Evolutionary conservation across 64 coral and sea anemone genomes (phyloP).

Genomic region (Stichodactyla helianthus): DNA sequence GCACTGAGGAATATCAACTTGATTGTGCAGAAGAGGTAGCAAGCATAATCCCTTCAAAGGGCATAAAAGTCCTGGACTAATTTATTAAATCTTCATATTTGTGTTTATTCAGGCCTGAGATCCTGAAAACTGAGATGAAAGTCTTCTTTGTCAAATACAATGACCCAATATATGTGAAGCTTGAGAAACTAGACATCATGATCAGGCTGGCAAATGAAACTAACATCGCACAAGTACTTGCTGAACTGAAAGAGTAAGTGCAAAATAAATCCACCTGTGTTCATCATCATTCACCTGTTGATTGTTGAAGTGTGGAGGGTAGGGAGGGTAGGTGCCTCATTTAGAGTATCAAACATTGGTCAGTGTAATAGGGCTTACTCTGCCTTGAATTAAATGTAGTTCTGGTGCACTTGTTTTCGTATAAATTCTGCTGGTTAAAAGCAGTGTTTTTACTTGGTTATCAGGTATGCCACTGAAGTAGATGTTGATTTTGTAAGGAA

Average conservation of each 20-base stretch:
- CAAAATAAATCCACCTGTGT: too few relatives aligned
- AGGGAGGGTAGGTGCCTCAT: too few relatives aligned
- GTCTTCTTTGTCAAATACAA: constrained; percentile 99
- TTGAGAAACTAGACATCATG: constrained; percentile 98
- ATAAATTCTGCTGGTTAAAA: not conserved
- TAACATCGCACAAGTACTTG: constrained; percentile 94
- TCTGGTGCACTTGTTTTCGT: not conserved
- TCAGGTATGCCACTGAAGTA: constrained; percentile 97
- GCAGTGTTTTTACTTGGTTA: not conserved
- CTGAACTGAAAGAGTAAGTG: constrained; percentile 97
- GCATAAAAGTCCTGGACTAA: not conserved
- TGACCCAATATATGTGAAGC: constrained; percentile 98
- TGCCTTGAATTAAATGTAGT: too few relatives aligned
- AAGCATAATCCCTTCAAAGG: not conserved
- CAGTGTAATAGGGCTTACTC: too few relatives aligned
- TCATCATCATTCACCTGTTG: too few relatives aligned
- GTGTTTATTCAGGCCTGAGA: constrained; percentile 63
- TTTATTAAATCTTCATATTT: not conserved
- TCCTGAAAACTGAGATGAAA: constrained; percentile 99
- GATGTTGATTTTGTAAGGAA: constrained; percentile 99
- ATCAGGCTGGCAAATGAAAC: constrained; percentile 91
- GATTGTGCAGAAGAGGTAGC: constrained; percentile 97
- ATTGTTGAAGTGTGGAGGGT: too few relatives aligned
- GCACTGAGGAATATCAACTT: constrained; percentile 99
- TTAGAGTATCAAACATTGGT: too few relatives aligned